A percentile compares a stretch with the other conserved stretches of the same genome.
Evolutionary conservation across 2,888 invertebrate species (phyloP).

Genomic region (Dasysyrphus tricinctus): DNA sequence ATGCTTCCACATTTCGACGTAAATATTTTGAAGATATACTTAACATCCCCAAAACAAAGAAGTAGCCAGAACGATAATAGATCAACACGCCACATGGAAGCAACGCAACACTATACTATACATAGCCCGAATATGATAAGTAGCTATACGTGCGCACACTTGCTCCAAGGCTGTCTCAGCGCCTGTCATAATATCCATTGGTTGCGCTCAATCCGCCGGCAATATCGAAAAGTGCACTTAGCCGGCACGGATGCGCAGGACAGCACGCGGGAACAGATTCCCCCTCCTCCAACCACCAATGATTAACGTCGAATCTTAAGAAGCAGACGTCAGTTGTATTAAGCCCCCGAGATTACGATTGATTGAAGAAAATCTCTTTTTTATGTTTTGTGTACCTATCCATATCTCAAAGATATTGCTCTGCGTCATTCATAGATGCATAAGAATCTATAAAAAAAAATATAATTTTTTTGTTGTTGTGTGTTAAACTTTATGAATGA

Average conservation of each 20-base stretch:
- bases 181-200: conserved; percentile 71
- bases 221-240: conserved; percentile 69
- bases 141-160: conserved; percentile 55
- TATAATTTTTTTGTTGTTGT: conserved; percentile 39
- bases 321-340: conserved; percentile 58
- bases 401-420: conserved; percentile 31
- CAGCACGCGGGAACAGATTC: not conserved
- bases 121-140: conserved; percentile 23
- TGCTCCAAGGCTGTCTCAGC: conserved; percentile 73
- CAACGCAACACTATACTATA: not conserved
- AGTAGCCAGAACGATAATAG: conserved; percentile 1
- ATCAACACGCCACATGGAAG: conserved; percentile 33
- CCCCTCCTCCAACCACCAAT: not conserved
- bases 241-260: conserved; percentile 48
- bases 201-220: conserved; percentile 24
- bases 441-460: conserved; percentile 63
- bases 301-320: conserved; percentile 30
- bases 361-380: conserved; percentile 67
- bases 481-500: conserved; percentile 69
- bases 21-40: conserved; percentile 17
- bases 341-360: conserved; percentile 69
- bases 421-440: conserved; percentile 36
- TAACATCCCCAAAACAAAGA: conserved; percentile 2
- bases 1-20: conserved; percentile 59
- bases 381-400: conserved; percentile 37